Conservation (phyloP, 2,797 vertebrate genomes). For the Channallabes apus region DNA sequence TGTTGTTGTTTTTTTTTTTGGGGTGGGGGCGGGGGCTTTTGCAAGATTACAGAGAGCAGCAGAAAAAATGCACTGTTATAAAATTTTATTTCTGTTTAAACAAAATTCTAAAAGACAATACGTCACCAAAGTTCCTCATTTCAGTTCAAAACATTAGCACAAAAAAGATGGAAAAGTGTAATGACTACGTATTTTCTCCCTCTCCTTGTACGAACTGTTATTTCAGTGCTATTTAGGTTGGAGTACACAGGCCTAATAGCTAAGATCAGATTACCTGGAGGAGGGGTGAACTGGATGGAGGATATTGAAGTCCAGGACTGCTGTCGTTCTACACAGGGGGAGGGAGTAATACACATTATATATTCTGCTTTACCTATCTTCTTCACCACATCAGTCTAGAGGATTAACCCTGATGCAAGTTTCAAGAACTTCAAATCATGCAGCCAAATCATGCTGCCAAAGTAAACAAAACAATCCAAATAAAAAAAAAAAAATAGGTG, state of each 20-base stretch:
- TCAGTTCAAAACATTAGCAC: neutral
- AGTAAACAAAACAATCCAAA: neutral
- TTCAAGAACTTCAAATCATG: slow-evolving; percentile 9
- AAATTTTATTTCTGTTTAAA: neutral
- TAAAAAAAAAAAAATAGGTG: neutral
- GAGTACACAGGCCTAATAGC: slow-evolving; percentile 31
- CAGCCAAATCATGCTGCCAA: slow-evolving; percentile 1
- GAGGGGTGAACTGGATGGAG: slow-evolving; percentile 70
- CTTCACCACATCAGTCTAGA: neutral
- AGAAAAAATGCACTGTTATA: neutral
- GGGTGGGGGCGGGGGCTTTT: neutral
- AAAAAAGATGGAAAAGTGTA: slow-evolving; percentile 5
- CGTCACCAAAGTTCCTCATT: neutral
- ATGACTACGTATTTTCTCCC: slow-evolving; percentile 33
- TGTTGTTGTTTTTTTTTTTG: neutral
- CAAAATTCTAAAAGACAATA: neutral
- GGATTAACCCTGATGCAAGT: slow-evolving; percentile 4
- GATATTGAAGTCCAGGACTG: slow-evolving; percentile 79
- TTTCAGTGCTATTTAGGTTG: slow-evolving; percentile 11
- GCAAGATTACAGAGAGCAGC: neutral
- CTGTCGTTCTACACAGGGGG: slow-evolving; percentile 65
- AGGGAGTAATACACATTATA: slow-evolving; percentile 34
- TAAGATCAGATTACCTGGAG: slow-evolving; percentile 73
- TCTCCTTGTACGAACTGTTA: slow-evolving; percentile 36
- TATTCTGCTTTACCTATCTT: neutral